Conservation (phyloP, 2,113 vertebrate genomes). For the Fregata magnificens region DNA sequence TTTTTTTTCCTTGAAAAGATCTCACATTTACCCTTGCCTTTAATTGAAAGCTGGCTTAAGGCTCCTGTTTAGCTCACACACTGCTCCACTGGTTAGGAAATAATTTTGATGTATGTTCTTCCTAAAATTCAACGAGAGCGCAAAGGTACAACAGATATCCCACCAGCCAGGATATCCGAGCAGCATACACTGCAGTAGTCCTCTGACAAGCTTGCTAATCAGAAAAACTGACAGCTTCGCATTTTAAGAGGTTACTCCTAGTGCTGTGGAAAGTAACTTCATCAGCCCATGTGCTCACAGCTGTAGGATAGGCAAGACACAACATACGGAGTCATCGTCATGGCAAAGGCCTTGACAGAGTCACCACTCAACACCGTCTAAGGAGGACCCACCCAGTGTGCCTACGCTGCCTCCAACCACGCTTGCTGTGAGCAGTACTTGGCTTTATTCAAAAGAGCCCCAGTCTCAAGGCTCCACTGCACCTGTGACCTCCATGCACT, state of each 20-base stretch:
- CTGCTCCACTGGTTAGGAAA: neutral
- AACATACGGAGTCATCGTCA: accelerated
- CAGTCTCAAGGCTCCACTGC: neutral
- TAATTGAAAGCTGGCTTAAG: neutral
- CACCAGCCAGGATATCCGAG: neutral
- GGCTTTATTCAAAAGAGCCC: neutral
- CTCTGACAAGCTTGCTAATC: neutral
- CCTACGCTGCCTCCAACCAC: accelerated
- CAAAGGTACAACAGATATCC: neutral
- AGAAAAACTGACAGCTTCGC: neutral
- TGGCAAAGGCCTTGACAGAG: neutral
- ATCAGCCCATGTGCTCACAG: neutral
- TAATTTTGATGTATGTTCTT: neutral
- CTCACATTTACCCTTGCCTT: neutral
- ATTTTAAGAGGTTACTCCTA: neutral
- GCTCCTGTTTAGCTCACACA: neutral
- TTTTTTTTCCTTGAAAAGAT: neutral
- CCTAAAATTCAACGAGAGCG: neutral
- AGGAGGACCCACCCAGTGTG: neutral
- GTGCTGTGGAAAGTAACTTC: neutral
- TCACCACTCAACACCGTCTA: neutral
- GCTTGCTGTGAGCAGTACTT: accelerated
- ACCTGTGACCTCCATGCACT: too few relatives aligned
- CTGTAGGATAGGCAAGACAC: neutral
- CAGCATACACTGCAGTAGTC: neutral